Base-by-base conservation (phyloP, 2,888 invertebrate genomes). In the Agrochola lychnidis region DNA sequence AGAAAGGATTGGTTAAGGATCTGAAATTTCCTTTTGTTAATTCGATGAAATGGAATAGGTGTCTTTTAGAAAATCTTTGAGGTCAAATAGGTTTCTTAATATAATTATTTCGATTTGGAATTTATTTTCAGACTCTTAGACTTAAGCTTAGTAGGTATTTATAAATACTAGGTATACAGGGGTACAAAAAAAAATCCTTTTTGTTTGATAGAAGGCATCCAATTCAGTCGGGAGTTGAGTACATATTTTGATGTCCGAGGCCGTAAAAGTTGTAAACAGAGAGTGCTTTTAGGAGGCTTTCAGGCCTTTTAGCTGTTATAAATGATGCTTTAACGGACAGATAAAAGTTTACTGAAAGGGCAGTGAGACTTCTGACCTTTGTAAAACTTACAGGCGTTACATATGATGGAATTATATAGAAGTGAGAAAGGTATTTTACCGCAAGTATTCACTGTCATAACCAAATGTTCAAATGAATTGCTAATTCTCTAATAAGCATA, bases 221-320 rank as follows among this genome's bases (percentile, higher is more conserved):
- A 45, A 45, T 45, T 45, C 57, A 16, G 16, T 40, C 14, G 69
- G 61, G 76, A 53, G 76, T 48, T 30, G 30, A 16, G 48, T n/a
- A 61, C 16, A 73, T 59, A 64, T 76, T 85, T 79, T 79, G 69
- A 77, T 80, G 81, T 83, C 57, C 12, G 56, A 42, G 10, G 61
- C 53, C 30, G 53, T 78, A 74, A 85, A 83, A 72, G 70, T 83
- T 73, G 66, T 70, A 67, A 73, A 74, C 40, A 64, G 62, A 69
- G 73, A 85, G 76, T 70, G 72, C 70, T 87, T 81, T 87, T 42
- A 70, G 62, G 40, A 79, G 70, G 73, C 75, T 83, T 83, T 79
- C 59, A 73, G 72, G 51, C 79, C 70, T 81, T 87, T 85, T 75
- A 78, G 78, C 36, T 63, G 72, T 68, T 73, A 62, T 77, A 80